These are phyloP conservation scores for Catalaphyllia jardinei DNA, from an alignment of 64 coral and sea anemone species.

Conservation along the genomic window DNA sequence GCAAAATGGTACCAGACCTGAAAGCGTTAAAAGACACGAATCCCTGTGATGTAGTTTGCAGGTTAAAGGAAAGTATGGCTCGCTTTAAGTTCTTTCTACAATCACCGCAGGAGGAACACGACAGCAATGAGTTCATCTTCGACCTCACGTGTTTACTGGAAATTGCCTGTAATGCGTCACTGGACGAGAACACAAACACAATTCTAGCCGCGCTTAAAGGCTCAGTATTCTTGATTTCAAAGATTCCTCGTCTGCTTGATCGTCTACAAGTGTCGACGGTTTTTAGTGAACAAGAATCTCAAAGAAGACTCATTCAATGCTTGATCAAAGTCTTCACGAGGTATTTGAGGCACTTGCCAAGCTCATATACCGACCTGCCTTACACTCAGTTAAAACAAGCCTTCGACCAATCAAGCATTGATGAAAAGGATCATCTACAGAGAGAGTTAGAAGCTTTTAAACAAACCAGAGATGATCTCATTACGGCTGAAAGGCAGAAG, in stretches of 20 bases:
- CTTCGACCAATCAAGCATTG: conserved; percentile 44
- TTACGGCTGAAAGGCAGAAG: too few species aligned
- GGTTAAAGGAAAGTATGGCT: background rate
- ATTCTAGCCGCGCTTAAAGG: conserved; percentile 37
- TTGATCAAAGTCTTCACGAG: conserved; percentile 39
- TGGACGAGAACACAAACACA: background rate
- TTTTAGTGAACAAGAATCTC: background rate
- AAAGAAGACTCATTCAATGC: too few species aligned
- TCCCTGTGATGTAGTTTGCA: background rate
- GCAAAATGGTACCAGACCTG: background rate
- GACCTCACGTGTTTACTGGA: conserved; percentile 2
- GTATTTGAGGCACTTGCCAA: conserved; percentile 69
- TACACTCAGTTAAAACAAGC: conserved; percentile 53
- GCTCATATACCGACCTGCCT: conserved; percentile 68
- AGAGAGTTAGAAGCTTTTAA: conserved; percentile 27
- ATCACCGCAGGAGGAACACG: background rate
- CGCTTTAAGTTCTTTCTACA: too few species aligned
- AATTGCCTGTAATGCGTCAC: background rate
- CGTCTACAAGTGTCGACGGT: background rate
- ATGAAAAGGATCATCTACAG: conserved; percentile 20
- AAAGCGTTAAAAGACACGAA: background rate
- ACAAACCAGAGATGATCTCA: conserved; percentile 60
- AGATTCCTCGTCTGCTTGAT: conserved; percentile 34
- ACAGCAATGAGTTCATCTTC: conserved; percentile 10
- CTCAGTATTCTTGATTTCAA: background rate